Evolutionary conservation across 1,140 invertebrate genomes (phyloP).

Genomic region (Melanaphis sacchari): DNA sequence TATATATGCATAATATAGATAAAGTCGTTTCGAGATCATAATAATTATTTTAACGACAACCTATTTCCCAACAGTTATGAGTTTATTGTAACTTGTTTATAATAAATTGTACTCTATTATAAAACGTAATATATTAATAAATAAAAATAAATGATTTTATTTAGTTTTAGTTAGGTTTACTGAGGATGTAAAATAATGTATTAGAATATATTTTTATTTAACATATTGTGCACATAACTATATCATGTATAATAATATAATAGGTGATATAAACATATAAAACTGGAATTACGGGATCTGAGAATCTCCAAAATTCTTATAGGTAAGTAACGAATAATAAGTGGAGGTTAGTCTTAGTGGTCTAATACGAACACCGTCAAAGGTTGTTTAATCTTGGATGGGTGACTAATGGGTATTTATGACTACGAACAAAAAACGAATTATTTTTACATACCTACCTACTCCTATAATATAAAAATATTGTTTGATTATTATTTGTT

Average conservation of each 20-base stretch:
- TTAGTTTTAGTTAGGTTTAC: neutral
- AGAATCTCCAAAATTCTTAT: neutral
- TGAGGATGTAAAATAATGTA: neutral
- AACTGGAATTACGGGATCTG: conserved; percentile 25
- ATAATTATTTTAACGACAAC: neutral
- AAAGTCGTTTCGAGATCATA: neutral
- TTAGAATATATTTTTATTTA: neutral
- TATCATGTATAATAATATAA: neutral
- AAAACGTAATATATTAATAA: neutral
- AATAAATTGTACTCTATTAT: neutral
- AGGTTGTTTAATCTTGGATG: neutral
- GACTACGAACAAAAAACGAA: neutral
- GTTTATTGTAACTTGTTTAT: neutral
- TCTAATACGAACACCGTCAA: neutral
- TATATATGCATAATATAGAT: neutral
- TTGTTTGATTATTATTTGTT: neutral
- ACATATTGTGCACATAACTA: neutral
- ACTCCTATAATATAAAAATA: neutral
- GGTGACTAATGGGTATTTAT: neutral
- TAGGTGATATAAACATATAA: neutral
- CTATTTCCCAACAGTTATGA: neutral
- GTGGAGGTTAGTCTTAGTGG: neutral
- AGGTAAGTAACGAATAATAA: neutral
- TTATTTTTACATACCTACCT: neutral
- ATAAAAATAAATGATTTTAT: neutral